A percentile compares a stretch with the other conserved stretches of the same genome.
These are phyloP conservation scores for Drosophila basisetae DNA, from an alignment of 2,888 invertebrate species.

Conservation along the genomic window DNA sequence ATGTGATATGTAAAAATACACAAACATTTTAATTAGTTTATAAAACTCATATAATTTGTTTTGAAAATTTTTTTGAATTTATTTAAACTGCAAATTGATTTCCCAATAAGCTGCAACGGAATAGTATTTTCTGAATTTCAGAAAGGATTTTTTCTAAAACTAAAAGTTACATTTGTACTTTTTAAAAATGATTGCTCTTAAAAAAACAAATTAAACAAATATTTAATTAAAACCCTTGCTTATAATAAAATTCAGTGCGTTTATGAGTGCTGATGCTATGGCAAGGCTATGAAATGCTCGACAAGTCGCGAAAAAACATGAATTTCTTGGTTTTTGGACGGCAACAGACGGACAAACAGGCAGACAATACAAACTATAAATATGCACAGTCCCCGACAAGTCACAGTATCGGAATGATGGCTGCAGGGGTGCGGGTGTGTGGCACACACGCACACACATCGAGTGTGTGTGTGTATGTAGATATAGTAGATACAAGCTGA, in stretches of 20 bases:
- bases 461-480: conserved; percentile 5
- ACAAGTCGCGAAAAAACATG: conserved; percentile 10
- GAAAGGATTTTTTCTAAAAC: not conserved
- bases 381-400: conserved; percentile 61
- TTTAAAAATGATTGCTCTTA: not conserved
- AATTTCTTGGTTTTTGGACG: conserved; percentile 13
- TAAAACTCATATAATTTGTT: not conserved
- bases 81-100: not conserved
- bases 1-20: not conserved
- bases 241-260: not conserved
- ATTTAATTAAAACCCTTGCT: too few relatives aligned
- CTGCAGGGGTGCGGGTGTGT: not conserved
- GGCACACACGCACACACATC: not conserved
- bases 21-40: not conserved
- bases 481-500: conserved; percentile 6
- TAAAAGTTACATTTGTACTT: not conserved
- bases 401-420: conserved; percentile 36
- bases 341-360: conserved; percentile 12
- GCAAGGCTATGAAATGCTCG: conserved; percentile 30
- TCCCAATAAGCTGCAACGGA: not conserved
- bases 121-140: not conserved
- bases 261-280: not conserved
- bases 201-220: not conserved
- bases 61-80: not conserved
- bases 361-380: conserved; percentile 73